Percentiles rank a stretch among this genome's conserved stretches.
These are phyloP conservation scores for Ceratitis capitata DNA, from an alignment of 1,140 invertebrate species.

Conservation along the genomic window DNA sequence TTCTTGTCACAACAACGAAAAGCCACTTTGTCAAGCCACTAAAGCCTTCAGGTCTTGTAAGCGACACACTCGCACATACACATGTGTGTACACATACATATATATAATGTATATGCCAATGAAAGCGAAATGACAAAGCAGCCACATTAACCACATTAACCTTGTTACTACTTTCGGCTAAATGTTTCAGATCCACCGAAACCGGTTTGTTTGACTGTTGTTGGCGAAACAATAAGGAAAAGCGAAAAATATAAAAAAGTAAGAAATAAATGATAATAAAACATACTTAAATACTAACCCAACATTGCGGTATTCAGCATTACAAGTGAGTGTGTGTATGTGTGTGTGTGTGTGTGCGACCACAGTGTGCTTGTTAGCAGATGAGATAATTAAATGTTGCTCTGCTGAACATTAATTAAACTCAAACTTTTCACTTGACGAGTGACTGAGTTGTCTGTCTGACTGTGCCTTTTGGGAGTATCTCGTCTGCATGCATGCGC, in stretches of 20 bases:
- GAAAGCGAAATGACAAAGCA: not conserved
- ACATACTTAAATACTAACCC: too few species aligned
- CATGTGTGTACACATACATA: too few species aligned
- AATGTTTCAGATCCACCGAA: not conserved
- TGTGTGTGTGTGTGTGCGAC: not conserved
- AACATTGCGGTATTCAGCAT: too few species aligned
- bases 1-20: too few species aligned
- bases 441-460: not conserved
- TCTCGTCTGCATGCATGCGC: too few species aligned
- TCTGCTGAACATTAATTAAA: conserved; percentile 7
- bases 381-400: not conserved
- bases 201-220: not conserved
- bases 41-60: not conserved
- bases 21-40: conserved; percentile 1
- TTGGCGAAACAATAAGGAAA: not conserved
- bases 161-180: not conserved
- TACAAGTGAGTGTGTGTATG: not conserved
- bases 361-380: not conserved
- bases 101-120: too few species aligned
- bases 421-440: not conserved
- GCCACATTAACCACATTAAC: conserved; percentile 4
- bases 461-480: too few species aligned
- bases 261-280: too few species aligned
- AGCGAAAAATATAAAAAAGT: too few species aligned
- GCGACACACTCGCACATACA: too few species aligned